A percentile compares a stretch with the other conserved stretches of the same genome.
These are phyloP conservation scores for Agonopterix subpropinquella DNA, from an alignment of 2,888 invertebrate species.

Conservation along the genomic window DNA sequence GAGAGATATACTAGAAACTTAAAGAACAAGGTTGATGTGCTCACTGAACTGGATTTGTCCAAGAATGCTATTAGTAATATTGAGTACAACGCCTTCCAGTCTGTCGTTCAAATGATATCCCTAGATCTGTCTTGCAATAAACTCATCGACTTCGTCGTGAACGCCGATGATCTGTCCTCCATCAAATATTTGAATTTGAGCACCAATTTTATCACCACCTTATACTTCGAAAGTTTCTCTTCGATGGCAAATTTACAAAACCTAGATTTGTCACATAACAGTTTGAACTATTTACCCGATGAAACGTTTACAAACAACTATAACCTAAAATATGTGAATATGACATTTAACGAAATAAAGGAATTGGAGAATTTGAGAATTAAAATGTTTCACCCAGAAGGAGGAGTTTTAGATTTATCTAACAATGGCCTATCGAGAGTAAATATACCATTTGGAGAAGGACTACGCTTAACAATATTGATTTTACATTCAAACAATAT, in stretches of 20 bases:
- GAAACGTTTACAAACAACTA: conserved; percentile 37
- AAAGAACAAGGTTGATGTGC: conserved; percentile 26
- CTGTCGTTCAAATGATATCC: conserved; percentile 35
- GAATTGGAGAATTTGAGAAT: conserved; percentile 39
- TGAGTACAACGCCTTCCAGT: conserved; percentile 52
- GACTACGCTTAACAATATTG: conserved; percentile 34
- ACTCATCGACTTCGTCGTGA: conserved; percentile 39
- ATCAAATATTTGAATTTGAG: conserved; percentile 54
- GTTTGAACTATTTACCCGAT: conserved; percentile 42
- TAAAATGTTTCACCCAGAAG: conserved; percentile 43
- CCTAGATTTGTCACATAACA: conserved; percentile 56
- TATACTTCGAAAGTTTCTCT: conserved; percentile 45
- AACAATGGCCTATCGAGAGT: conserved; percentile 45
- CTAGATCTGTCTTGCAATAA: conserved; percentile 53
- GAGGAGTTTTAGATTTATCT: conserved; percentile 56
- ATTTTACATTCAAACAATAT: conserved; percentile 50
- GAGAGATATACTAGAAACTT: conserved; percentile 27
- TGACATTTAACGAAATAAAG: conserved; percentile 45
- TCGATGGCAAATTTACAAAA: conserved; percentile 50
- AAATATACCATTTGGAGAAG: conserved; percentile 41
- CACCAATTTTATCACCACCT: conserved; percentile 34
- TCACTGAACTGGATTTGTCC: conserved; percentile 54
- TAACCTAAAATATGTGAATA: conserved; percentile 46
- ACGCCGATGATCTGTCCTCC: conserved; percentile 37
- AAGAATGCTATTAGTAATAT: conserved; percentile 45